Conservation (phyloP, 2,113 vertebrate genomes). For the Puntigrus tetrazona region DNA sequence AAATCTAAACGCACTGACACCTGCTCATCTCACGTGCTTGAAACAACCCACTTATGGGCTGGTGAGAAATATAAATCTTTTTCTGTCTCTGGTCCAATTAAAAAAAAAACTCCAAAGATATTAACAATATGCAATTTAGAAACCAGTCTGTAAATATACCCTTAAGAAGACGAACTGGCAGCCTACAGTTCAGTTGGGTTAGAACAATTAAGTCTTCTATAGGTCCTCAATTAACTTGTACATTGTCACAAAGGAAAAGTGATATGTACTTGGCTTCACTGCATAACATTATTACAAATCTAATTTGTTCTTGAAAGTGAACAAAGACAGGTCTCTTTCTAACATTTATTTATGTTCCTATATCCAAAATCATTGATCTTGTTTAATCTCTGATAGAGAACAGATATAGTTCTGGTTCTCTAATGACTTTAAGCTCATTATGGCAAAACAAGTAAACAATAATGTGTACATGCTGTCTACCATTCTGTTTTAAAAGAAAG, state of each 20-base stretch:
- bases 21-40: background rate
- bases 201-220: too few relatives aligned
- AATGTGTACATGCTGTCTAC: too few relatives aligned
- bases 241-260: too few relatives aligned
- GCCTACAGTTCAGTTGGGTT: background rate
- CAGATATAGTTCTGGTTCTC: too few relatives aligned
- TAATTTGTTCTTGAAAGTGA: too few relatives aligned
- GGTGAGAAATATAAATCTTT: background rate
- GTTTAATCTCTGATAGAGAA: too few relatives aligned
- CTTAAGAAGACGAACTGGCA: background rate
- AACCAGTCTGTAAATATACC: background rate
- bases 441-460: background rate
- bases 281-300: too few relatives aligned
- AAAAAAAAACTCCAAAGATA: background rate
- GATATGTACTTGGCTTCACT: background rate
- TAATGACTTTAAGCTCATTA: background rate
- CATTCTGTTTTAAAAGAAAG: background rate
- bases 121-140: too few relatives aligned
- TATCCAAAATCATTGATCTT: background rate
- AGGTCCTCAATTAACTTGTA: too few relatives aligned
- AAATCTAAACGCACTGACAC: background rate
- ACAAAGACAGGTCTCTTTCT: background rate
- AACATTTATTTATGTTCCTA: background rate
- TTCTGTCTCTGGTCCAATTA: background rate
- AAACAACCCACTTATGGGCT: background rate